These are phyloP conservation scores for Limonius californicus DNA, from an alignment of 1,140 invertebrate species.

Conservation along the genomic window DNA sequence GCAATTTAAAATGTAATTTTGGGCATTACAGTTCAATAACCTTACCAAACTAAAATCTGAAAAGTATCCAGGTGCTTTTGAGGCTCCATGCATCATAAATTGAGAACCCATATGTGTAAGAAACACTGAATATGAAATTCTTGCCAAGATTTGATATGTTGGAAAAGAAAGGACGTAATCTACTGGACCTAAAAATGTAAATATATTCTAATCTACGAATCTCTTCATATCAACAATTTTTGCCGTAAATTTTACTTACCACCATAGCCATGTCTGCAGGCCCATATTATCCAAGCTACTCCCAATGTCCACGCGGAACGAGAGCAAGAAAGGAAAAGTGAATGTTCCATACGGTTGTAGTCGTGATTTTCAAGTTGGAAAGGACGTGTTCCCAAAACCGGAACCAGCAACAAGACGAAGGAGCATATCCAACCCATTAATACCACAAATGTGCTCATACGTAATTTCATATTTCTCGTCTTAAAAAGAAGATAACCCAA, in stretches of 20 bases:
- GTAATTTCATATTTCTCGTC: conserved; percentile 29
- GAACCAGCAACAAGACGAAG: not conserved
- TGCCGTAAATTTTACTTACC: conserved; percentile 29
- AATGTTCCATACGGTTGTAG: conserved; percentile 27
- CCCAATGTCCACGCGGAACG: conserved; percentile 35
- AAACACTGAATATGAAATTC: conserved; percentile 27
- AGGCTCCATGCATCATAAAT: conserved; percentile 34
- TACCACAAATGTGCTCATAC: not conserved
- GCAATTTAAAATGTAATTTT: no score
- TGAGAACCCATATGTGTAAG: conserved; percentile 33
- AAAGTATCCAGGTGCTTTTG: conserved; percentile 33
- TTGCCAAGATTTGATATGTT: conserved; percentile 26
- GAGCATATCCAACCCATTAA: no score
- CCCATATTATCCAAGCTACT: conserved; percentile 36
- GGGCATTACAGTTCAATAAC: no score
- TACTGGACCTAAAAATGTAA: conserved; percentile 26
- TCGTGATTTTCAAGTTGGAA: conserved; percentile 32
- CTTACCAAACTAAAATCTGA: conserved; percentile 32
- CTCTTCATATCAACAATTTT: conserved; percentile 20
- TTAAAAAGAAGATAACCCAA: conserved; percentile 31
- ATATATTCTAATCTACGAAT: conserved; percentile 20
- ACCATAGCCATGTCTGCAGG: conserved; percentile 35
- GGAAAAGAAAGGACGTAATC: conserved; percentile 27
- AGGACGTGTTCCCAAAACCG: conserved; percentile 23
- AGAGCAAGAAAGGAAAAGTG: conserved; percentile 30